A percentile compares a stretch with the other conserved stretches of the same genome.
These are phyloP conservation scores for Cervus canadensis DNA, from an alignment of 2,113 vertebrate genomes.

Conservation along the genomic window DNA sequence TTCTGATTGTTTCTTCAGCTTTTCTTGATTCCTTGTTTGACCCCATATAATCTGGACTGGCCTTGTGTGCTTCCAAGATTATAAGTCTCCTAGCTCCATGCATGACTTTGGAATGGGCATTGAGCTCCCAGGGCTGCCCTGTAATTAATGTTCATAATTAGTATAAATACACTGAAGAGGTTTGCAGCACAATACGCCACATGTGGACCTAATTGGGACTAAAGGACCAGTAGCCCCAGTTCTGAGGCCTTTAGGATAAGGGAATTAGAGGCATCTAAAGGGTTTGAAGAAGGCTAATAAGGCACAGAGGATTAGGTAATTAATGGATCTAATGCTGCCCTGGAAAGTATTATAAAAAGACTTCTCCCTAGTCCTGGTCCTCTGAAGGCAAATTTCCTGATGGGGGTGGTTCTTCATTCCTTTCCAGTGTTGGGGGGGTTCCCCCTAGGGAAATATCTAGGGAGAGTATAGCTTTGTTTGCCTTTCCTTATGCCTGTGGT, in stretches of 20 bases:
- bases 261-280: constrained; percentile 21
- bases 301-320: constrained; percentile 44
- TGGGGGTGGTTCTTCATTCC: not conserved
- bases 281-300: constrained; percentile 45
- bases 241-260: constrained; percentile 43
- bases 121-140: not conserved
- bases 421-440: not conserved
- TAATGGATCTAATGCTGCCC: constrained; percentile 6
- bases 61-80: not conserved
- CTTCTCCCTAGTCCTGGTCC: not conserved
- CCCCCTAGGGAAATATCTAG: not conserved
- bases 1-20: not conserved
- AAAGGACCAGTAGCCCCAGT: constrained; percentile 11
- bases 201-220: constrained; percentile 41
- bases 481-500: constrained; percentile 4
- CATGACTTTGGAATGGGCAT: constrained; percentile 23
- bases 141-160: constrained; percentile 69
- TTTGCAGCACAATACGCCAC: constrained; percentile 41
- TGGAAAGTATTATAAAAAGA: constrained; percentile 21
- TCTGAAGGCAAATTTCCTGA: constrained; percentile 26
- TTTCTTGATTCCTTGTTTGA: not conserved
- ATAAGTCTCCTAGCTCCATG: not conserved
- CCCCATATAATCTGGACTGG: not conserved
- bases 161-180: constrained; percentile 25
- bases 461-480: constrained; percentile 7